phyloP scores from a whole-genome alignment of 2,888 invertebrate species.

The Tetragnatha montana region DNA sequence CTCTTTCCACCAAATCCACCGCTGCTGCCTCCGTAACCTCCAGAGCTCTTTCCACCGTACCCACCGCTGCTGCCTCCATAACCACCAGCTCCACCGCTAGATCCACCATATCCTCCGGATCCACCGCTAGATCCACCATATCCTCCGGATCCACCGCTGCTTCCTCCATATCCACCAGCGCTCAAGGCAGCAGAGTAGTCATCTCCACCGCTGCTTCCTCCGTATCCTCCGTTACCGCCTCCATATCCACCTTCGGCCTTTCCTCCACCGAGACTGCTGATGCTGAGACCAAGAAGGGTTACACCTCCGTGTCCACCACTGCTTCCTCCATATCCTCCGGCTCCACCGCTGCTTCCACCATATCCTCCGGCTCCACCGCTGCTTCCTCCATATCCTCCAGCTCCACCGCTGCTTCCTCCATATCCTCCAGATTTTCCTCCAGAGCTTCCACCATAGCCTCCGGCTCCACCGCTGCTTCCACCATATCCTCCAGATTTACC shows the following conservation, averaged over 20 bases:
- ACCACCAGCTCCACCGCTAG: conserved; percentile 34
- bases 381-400: conserved; percentile 54
- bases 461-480: conserved; percentile 14
- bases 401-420: conserved; percentile 34
- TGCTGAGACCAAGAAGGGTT: conserved; percentile 64
- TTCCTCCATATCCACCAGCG: conserved; percentile 45
- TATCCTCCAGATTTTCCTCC: conserved; percentile 34
- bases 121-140: conserved; percentile 52
- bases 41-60: conserved; percentile 28
- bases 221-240: conserved; percentile 23
- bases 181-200: conserved; percentile 35
- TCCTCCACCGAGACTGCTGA: conserved; percentile 63
- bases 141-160: conserved; percentile 41
- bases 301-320: conserved; percentile 48
- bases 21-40: conserved; percentile 30
- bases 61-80: conserved; percentile 16
- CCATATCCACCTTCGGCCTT: conserved; percentile 51
- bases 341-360: conserved; percentile 57
- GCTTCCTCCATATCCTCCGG: conserved; percentile 57
- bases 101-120: conserved; percentile 45
- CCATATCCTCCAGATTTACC: conserved; percentile 31
- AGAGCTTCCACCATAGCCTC: conserved; percentile 41
- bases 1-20: conserved; percentile 19
- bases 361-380: conserved; percentile 52
- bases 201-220: conserved; percentile 35